These are phyloP conservation scores for Syngnathus scovelli DNA, from an alignment of 2,113 vertebrate species.

Conservation along the genomic window DNA sequence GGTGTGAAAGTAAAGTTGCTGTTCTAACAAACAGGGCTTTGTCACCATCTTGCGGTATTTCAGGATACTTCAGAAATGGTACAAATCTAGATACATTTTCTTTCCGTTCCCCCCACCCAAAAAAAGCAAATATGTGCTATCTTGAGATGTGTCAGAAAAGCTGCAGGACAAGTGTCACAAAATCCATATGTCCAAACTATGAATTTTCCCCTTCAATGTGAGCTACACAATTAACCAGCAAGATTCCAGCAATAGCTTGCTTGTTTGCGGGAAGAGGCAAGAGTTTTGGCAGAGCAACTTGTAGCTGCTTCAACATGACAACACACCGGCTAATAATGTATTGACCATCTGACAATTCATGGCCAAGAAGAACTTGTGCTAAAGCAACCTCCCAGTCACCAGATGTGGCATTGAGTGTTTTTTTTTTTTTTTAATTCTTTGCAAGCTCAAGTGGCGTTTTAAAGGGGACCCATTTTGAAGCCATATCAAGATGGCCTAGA, in stretches of 20 bases:
- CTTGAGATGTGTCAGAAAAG: neutral
- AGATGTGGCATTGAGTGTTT: neutral
- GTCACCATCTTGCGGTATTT: no score
- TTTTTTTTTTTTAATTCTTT: neutral
- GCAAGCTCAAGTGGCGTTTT: neutral
- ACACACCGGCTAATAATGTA: neutral
- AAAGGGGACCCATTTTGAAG: no score
- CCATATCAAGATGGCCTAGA: neutral
- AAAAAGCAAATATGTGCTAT: no score
- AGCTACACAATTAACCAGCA: neutral
- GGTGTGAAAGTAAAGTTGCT: no score
- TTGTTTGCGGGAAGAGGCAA: neutral
- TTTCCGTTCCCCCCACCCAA: no score
- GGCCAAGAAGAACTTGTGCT: neutral
- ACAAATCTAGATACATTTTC: no score
- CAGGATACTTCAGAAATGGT: no score
- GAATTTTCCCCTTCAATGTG: neutral
- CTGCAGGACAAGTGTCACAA: no score
- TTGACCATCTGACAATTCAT: neutral
- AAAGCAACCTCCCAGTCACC: neutral
- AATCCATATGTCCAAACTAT: neutral
- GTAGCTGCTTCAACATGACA: neutral
- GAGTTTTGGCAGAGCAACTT: neutral
- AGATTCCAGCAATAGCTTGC: neutral
- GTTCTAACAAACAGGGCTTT: no score